Evolutionary conservation across 2,888 invertebrate species (phyloP).

Genomic region (Noctua janthina): DNA sequence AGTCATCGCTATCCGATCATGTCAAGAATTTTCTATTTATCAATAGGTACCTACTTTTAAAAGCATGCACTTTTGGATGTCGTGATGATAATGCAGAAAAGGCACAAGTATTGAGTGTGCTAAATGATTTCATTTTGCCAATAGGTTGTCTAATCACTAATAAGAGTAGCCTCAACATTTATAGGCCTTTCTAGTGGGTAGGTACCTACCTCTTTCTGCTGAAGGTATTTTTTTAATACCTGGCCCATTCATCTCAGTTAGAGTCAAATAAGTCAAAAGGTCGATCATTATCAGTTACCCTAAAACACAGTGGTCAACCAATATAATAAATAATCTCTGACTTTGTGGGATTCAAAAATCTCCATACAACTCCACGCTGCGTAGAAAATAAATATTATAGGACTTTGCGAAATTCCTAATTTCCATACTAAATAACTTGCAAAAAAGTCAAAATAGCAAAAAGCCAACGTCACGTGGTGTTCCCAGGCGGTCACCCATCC

Average conservation of each 20-base stretch:
- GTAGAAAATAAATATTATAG: background rate
- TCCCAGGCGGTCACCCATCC: conserved; percentile 87
- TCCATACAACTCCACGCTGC: background rate
- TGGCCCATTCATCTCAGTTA: background rate
- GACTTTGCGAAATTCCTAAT: background rate
- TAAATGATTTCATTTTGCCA: background rate
- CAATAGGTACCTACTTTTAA: background rate
- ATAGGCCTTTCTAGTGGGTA: background rate
- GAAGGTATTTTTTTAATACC: background rate
- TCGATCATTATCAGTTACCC: background rate
- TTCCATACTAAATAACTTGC: background rate
- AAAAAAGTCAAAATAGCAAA: conserved; percentile 14
- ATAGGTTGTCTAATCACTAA: too few relatives aligned
- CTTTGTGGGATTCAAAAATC: background rate
- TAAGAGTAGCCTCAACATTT: background rate
- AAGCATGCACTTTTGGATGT: background rate
- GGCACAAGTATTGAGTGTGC: background rate
- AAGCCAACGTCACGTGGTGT: conserved; percentile 75
- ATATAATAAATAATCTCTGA: background rate
- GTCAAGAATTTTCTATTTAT: conserved; percentile 21
- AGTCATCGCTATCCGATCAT: conserved; percentile 39
- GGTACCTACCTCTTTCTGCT: background rate
- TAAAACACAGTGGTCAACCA: background rate
- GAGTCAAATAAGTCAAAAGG: background rate
- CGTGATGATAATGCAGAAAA: background rate